A percentile compares a stretch with the other conserved stretches of the same genome.
phyloP scores from a whole-genome alignment of 2,113 vertebrate genomes.

The Nothobranchius furzeri region DNA sequence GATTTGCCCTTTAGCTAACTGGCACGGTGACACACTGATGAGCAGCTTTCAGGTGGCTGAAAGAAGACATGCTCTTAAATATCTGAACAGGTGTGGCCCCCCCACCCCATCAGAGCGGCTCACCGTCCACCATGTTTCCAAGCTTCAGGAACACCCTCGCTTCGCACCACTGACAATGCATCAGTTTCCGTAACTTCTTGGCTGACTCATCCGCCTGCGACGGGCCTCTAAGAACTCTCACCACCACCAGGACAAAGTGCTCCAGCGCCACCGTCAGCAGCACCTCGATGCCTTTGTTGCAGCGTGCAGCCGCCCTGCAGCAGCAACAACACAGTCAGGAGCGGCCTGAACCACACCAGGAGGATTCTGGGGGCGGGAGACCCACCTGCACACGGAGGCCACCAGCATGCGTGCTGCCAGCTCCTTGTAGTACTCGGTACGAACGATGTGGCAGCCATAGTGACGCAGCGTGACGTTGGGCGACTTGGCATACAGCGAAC shows the following conservation, averaged over 20 bases:
- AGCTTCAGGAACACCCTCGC: slow-evolving; percentile 91
- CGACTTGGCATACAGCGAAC: slow-evolving; percentile 92
- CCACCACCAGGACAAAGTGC: slow-evolving; percentile 94
- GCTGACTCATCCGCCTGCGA: slow-evolving; percentile 87
- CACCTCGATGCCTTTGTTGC: slow-evolving; percentile 96
- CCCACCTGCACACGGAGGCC: slow-evolving; percentile 88
- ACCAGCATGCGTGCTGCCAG: slow-evolving; percentile 90
- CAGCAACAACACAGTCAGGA: not conserved
- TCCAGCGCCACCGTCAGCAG: slow-evolving; percentile 92
- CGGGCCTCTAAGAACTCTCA: slow-evolving; percentile 90
- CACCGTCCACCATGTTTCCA: slow-evolving; percentile 93
- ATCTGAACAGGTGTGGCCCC: no score
- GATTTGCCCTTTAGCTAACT: no score
- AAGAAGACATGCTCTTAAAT: no score
- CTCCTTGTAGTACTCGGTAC: slow-evolving; percentile 95
- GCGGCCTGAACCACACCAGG: not conserved
- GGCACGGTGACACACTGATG: no score
- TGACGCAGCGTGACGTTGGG: slow-evolving; percentile 91
- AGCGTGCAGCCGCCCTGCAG: slow-evolving; percentile 90
- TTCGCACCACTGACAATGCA: slow-evolving; percentile 98
- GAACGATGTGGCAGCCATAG: slow-evolving; percentile 90
- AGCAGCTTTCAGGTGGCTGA: no score
- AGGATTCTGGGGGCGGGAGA: no score
- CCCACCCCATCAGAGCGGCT: slow-evolving; percentile 36
- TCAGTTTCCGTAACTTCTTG: slow-evolving; percentile 88